phyloP scores from a whole-genome alignment of 2,113 vertebrate genomes.

The Tinamus guttatus region DNA sequence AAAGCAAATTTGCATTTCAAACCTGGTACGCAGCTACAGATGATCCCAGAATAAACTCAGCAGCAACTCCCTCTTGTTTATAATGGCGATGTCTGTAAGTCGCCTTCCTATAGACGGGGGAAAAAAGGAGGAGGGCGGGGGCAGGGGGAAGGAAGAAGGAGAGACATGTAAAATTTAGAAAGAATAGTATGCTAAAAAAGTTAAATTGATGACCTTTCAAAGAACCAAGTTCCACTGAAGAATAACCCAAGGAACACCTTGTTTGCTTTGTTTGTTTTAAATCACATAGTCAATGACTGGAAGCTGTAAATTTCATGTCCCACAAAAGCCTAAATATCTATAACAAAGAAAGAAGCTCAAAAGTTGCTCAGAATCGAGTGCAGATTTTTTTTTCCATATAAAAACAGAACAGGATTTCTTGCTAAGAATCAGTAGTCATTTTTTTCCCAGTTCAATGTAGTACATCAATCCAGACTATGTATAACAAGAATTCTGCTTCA shows the following conservation, averaged over 20 bases:
- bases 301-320: background rate
- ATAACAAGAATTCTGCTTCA: background rate
- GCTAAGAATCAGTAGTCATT: background rate
- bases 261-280: background rate
- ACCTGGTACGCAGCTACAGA: constrained; percentile 29
- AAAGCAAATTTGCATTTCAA: constrained; percentile 3
- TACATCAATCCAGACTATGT: background rate
- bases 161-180: constrained; percentile 1
- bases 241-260: background rate
- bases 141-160: background rate
- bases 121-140: background rate
- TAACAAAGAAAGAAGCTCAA: background rate
- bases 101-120: background rate
- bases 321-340: background rate
- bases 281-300: no score
- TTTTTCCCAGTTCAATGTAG: background rate
- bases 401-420: background rate
- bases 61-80: constrained; percentile 7
- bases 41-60: background rate
- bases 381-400: background rate
- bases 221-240: background rate
- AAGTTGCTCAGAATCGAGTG: background rate
- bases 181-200: background rate
- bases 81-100: background rate
- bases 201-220: background rate